Evolutionary conservation across 2,888 invertebrate genomes (phyloP).

Genomic region (Romanomermis culicivorax): DNA sequence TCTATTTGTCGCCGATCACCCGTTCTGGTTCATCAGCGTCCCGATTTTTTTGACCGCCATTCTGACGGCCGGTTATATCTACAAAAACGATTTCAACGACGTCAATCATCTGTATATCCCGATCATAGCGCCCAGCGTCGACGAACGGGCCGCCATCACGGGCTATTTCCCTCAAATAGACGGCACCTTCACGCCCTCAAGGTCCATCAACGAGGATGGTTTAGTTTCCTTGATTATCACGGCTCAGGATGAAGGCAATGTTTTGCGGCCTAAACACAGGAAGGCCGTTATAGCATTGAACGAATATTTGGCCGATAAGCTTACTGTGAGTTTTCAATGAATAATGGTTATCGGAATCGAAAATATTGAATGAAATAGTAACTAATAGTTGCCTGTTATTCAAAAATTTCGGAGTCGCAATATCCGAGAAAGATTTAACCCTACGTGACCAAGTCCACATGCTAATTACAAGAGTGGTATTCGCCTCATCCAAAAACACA

Average conservation of each 20-base stretch:
- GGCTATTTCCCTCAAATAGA: constrained; percentile 4
- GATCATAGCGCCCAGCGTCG: background rate
- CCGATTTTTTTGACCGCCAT: background rate
- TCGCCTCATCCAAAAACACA: too few species aligned
- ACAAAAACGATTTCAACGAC: background rate
- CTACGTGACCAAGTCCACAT: too few species aligned
- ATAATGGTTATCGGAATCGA: too few species aligned
- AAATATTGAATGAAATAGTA: too few species aligned
- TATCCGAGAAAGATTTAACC: too few species aligned
- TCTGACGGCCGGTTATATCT: background rate
- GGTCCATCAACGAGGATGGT: background rate
- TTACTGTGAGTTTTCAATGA: too few species aligned
- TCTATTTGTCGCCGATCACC: background rate
- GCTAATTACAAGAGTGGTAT: too few species aligned
- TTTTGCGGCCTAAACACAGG: constrained; percentile 35
- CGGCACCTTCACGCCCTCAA: constrained; percentile 4
- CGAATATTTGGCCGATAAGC: background rate
- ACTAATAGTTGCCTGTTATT: too few species aligned
- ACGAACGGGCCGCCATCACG: constrained; percentile 3
- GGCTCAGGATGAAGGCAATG: constrained; percentile 54
- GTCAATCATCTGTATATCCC: constrained; percentile 7
- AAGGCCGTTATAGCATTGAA: background rate
- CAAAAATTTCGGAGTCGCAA: too few species aligned
- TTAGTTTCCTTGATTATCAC: constrained; percentile 45
- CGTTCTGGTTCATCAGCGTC: background rate